Evolutionary conservation across 2,113 vertebrate species (phyloP).

Genomic region (Centropus unirufus): DNA sequence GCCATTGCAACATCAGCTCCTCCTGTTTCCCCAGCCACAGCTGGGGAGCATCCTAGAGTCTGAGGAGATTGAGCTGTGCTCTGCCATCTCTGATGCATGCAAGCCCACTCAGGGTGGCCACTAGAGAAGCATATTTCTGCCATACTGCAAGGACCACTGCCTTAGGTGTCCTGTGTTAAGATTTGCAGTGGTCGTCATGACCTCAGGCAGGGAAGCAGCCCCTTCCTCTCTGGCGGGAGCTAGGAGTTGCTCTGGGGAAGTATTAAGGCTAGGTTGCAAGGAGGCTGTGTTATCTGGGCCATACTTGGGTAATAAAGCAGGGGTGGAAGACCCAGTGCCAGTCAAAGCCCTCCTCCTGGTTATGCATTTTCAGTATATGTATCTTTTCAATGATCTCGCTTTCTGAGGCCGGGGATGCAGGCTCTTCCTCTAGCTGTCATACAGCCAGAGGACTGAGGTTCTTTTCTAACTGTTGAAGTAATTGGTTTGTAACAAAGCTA

Average conservation of each 20-base stretch:
- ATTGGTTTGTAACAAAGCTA: not conserved
- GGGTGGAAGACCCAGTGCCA: fast-evolving
- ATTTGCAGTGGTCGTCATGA: not conserved
- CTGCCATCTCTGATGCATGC: too few species aligned
- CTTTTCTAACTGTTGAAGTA: not conserved
- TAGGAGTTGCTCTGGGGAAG: fast-evolving
- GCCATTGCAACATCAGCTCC: conserved; percentile 15
- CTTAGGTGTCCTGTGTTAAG: not conserved
- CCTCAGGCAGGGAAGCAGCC: fast-evolving
- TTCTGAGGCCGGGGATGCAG: not conserved
- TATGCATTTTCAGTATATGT: not conserved
- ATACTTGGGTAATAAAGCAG: fast-evolving
- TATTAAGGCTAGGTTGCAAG: not conserved
- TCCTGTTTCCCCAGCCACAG: not conserved
- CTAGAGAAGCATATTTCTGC: not conserved
- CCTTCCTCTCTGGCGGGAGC: not conserved
- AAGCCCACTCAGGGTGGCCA: too few species aligned
- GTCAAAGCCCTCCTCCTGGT: not conserved
- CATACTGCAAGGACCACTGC: not conserved
- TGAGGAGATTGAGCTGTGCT: too few species aligned
- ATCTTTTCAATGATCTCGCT: not conserved
- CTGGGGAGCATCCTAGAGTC: not conserved
- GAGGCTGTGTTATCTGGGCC: fast-evolving
- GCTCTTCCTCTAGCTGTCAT: not conserved
- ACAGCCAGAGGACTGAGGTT: not conserved